These are phyloP conservation scores for Cotesia congregata DNA, from an alignment of 2,888 invertebrate species.

Conservation along the genomic window DNA sequence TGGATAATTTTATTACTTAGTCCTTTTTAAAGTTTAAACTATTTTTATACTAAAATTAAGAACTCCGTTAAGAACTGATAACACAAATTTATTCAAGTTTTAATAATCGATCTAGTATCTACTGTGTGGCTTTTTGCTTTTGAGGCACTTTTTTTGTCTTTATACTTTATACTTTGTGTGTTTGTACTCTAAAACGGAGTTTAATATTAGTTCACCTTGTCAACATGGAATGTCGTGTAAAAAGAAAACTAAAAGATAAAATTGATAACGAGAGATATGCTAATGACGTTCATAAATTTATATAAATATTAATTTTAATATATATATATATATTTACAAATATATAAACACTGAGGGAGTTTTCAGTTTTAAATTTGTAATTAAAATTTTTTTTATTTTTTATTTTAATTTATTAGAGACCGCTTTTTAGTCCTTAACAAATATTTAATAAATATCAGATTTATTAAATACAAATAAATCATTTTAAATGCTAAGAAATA, in stretches of 20 bases:
- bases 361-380: too few relatives aligned
- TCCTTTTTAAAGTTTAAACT: background rate
- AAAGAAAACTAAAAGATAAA: conserved; percentile 14
- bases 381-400: too few relatives aligned
- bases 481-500: too few relatives aligned
- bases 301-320: background rate
- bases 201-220: background rate
- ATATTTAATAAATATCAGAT: too few relatives aligned
- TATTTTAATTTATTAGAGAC: too few relatives aligned
- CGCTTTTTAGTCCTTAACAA: too few relatives aligned
- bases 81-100: background rate
- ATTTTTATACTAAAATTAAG: background rate
- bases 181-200: background rate
- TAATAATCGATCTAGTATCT: background rate
- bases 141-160: background rate
- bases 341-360: background rate
- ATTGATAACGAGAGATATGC: conserved; percentile 7
- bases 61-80: background rate
- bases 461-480: too few relatives aligned
- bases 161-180: background rate
- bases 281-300: conserved; percentile 1
- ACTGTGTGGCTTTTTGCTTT: background rate
- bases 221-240: conserved; percentile 8
- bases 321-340: background rate
- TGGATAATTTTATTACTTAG: background rate